Evolutionary conservation across 2,888 invertebrate genomes (phyloP).

Genomic region (Caenorhabditis japonica): DNA sequence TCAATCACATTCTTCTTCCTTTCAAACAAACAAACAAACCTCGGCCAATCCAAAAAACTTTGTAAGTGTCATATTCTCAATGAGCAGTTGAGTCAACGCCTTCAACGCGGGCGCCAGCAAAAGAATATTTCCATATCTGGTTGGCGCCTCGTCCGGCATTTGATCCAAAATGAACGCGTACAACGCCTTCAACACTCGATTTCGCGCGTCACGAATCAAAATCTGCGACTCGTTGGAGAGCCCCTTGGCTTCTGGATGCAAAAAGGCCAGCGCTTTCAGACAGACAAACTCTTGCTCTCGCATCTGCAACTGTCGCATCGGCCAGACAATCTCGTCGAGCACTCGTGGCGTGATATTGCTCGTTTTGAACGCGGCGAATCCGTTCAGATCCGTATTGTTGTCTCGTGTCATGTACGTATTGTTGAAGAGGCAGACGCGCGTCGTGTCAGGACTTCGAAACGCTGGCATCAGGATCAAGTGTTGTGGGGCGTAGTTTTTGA

Average conservation of each 20-base stretch:
- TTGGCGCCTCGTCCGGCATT: slow-evolving; percentile 76
- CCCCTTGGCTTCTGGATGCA: slow-evolving; percentile 84
- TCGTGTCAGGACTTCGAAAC: slow-evolving; percentile 70
- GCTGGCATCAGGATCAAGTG: slow-evolving; percentile 77
- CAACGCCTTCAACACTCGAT: slow-evolving; percentile 75
- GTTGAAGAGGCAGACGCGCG: slow-evolving; percentile 74
- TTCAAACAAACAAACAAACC: slow-evolving; percentile 26
- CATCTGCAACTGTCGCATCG: slow-evolving; percentile 93
- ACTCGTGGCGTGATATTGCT: slow-evolving; percentile 72
- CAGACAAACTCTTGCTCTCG: slow-evolving; percentile 98
- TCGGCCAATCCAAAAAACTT: slow-evolving; percentile 77
- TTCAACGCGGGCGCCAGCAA: slow-evolving; percentile 75
- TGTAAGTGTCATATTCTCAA: slow-evolving; percentile 77
- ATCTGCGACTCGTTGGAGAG: slow-evolving; percentile 64
- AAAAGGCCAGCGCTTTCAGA: slow-evolving; percentile 95
- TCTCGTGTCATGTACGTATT: slow-evolving; percentile 73
- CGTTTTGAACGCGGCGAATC: slow-evolving; percentile 76
- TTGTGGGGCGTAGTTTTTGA: slow-evolving; percentile 77
- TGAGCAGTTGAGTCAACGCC: slow-evolving; percentile 75
- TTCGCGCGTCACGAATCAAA: slow-evolving; percentile 75
- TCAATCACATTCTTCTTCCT: background rate
- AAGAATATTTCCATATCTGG: slow-evolving; percentile 72
- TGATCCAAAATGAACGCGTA: slow-evolving; percentile 75
- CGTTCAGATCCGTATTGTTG: slow-evolving; percentile 66
- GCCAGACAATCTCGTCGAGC: slow-evolving; percentile 90